phyloP scores from a whole-genome alignment of 1,140 invertebrate genomes.

The Pseudomyrmex pallidus region DNA sequence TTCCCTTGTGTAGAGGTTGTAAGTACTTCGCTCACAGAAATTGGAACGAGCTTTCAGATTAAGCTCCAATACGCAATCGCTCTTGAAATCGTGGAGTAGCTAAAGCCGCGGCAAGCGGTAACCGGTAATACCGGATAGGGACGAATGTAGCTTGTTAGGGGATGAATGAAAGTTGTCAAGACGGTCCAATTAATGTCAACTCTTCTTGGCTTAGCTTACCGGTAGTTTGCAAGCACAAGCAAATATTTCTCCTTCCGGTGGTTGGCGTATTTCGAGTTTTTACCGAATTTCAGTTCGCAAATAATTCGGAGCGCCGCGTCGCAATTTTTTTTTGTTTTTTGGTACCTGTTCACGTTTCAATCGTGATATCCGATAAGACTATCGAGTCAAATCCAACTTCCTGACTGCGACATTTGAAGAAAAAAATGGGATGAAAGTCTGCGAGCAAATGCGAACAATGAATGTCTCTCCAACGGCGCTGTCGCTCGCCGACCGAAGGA shows the following conservation, averaged over 20 bases:
- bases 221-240: constrained; percentile 78
- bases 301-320: constrained; percentile 6
- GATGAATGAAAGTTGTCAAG: constrained; percentile 85
- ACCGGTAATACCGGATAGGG: constrained; percentile 79
- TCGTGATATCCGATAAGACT: constrained; percentile 2
- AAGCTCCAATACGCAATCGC: constrained; percentile 58
- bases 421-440: neutral
- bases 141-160: constrained; percentile 84
- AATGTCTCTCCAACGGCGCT: constrained; percentile 3
- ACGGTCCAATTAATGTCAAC: constrained; percentile 85
- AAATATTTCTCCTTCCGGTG: constrained; percentile 26
- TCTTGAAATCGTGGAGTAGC: constrained; percentile 52
- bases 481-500: constrained; percentile 25
- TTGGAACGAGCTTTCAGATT: constrained; percentile 58
- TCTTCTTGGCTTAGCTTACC: constrained; percentile 82
- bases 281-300: constrained; percentile 70
- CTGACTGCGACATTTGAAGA: neutral
- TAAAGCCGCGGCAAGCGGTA: constrained; percentile 48
- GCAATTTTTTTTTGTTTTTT: neutral
- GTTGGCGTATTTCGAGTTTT: constrained; percentile 75
- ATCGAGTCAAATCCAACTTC: constrained; percentile 29
- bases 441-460: constrained; percentile 26
- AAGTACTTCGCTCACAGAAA: constrained; percentile 54
- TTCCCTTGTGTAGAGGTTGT: constrained; percentile 3
- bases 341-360: neutral